Base-by-base conservation (phyloP, 2,888 invertebrate genomes). In the Leptinotarsa haldemani region DNA sequence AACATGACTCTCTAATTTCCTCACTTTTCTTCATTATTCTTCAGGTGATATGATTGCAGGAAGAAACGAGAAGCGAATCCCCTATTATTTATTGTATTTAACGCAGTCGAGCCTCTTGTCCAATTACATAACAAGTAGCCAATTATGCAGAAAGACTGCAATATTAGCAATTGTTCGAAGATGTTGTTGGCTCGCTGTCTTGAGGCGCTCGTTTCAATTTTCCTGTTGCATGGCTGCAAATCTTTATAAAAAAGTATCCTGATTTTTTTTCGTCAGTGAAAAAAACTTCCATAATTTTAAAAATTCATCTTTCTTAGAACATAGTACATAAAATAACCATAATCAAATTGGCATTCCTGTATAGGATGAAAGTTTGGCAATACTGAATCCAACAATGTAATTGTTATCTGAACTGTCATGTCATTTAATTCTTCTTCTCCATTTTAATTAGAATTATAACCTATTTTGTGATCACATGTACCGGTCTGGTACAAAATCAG, bases 101-200 rank as follows among this genome's bases (percentile, higher is more conserved):
- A 65, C 71, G 71, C 52, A 71, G 68, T 65, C 52, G 63, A 73
- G 72, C 66, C 52, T 65, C 81, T 82, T 82, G 82, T 83, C 81
- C 83, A 83, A 83, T 83, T 83, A 82, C 81, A 83, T 82, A 83
- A 84, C 83, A 80, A 83, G 83, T 80, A 82, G 82, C 81, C 83
- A 82, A 82, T 83, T 82, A 82, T 80, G 78, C 75, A 79, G 78
- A 80, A 74, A 76, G 80, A 74, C 78, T 74, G 80, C 79, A 79
- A 81, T 83, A 83, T 81, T 81, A 80, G 79, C 80, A 81, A 79
- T 81, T 80, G 80, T 80, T 82, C 77, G 79, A 82, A 82, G 80
- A 69, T 81, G 81, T 77, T 82, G 81, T 81, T 74, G 79, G 80
- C 80, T 80, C 81, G 81, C 74, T 81, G 80, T 80, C 80, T 77